Percentiles rank a stretch among this genome's conserved stretches.
phyloP scores from a whole-genome alignment of 2,888 invertebrate genomes.

The Caenorhabditis sp. region DNA sequence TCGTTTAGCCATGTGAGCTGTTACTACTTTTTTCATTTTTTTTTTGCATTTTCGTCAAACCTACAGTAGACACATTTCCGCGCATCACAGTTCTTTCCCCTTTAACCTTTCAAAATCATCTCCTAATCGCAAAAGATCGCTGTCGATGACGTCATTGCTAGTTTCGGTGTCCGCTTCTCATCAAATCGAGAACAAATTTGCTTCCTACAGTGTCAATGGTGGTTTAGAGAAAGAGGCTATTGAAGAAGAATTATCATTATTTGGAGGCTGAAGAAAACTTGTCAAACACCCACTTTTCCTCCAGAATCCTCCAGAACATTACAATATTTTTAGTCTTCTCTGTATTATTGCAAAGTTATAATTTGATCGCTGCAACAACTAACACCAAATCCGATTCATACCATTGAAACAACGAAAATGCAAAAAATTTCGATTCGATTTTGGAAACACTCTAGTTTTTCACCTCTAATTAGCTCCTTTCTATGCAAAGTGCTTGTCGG shows the following conservation, averaged over 20 bases:
- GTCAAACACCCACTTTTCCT: slow-evolving; percentile 37
- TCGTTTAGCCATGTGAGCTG: too few species aligned
- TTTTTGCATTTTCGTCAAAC: not conserved
- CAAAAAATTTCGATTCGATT: too few species aligned
- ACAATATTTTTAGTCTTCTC: not conserved
- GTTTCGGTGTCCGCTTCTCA: slow-evolving; percentile 53
- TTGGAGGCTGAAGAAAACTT: slow-evolving; percentile 43
- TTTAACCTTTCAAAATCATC: slow-evolving; percentile 47
- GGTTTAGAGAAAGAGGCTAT: slow-evolving; percentile 41
- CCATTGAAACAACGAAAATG: too few species aligned
- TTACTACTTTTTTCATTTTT: not conserved
- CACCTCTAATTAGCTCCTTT: too few species aligned
- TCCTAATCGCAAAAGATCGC: slow-evolving; percentile 48
- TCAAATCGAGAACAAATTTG: slow-evolving; percentile 51
- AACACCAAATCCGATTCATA: too few species aligned
- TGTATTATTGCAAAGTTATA: too few species aligned
- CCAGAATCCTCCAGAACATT: not conserved
- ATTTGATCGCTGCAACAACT: too few species aligned
- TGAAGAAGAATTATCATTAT: slow-evolving; percentile 30
- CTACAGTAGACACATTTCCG: not conserved
- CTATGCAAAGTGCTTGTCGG: too few species aligned
- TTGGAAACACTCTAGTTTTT: too few species aligned
- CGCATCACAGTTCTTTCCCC: slow-evolving; percentile 31
- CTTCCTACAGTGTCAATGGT: slow-evolving; percentile 55
- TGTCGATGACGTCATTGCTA: slow-evolving; percentile 45